Conservation (phyloP, 2,113 vertebrate species). For the Struthidea cinerea region DNA sequence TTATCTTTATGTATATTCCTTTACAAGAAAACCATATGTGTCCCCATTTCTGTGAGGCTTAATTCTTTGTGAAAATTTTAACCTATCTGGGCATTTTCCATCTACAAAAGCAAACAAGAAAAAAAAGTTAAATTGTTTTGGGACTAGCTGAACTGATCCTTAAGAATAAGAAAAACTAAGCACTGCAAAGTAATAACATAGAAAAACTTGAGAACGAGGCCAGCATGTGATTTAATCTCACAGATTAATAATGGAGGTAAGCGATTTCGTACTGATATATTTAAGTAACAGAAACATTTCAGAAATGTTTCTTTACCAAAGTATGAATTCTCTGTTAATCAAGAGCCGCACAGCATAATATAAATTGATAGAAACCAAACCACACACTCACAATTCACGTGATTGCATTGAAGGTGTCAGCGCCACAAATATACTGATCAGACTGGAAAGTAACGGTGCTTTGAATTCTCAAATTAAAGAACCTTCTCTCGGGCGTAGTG, state of each 20-base stretch:
- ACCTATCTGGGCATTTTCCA: background rate
- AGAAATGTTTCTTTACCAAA: background rate
- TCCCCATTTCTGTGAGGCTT: background rate
- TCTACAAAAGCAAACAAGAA: constrained; percentile 37
- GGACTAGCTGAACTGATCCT: background rate
- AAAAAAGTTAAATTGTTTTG: background rate
- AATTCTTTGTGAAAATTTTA: background rate
- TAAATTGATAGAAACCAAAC: background rate
- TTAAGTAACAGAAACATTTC: background rate
- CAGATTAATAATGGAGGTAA: background rate
- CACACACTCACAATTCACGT: fast-evolving
- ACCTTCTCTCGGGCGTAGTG: fast-evolving
- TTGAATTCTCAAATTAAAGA: background rate
- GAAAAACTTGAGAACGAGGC: background rate
- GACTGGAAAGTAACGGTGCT: background rate
- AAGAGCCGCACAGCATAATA: fast-evolving
- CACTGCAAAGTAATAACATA: fast-evolving
- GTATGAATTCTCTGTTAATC: background rate
- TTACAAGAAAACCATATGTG: background rate
- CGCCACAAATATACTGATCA: fast-evolving
- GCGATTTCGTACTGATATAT: background rate
- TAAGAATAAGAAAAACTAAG: background rate
- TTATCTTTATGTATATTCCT: background rate
- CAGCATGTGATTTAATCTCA: background rate
- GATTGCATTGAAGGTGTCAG: background rate